Conservation (phyloP, 2,113 vertebrate genomes). For the Ramphastos sulfuratus region DNA sequence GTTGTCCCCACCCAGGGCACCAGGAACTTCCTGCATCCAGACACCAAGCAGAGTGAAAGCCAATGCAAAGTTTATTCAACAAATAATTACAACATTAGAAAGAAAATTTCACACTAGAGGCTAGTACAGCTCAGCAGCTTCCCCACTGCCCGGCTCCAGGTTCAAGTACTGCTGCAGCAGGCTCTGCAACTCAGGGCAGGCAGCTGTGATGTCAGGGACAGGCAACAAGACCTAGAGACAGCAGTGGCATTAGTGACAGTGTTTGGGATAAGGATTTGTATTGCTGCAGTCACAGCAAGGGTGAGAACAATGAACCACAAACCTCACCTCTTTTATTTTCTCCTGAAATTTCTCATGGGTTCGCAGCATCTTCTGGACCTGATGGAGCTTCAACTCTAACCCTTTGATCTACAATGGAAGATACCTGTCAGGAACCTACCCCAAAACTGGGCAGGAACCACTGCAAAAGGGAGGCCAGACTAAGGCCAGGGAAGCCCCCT, state of each 20-base stretch:
- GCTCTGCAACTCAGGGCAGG: conserved; percentile 53
- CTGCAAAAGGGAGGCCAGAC: neutral
- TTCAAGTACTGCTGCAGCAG: conserved; percentile 33
- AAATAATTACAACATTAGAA: conserved; percentile 20
- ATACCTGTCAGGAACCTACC: neutral
- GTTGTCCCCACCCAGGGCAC: conserved; percentile 14
- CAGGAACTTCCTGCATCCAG: neutral
- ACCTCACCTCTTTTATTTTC: conserved; percentile 47
- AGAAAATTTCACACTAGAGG: neutral
- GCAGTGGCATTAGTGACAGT: neutral
- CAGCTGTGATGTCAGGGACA: neutral
- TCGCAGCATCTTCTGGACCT: neutral
- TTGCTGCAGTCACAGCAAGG: neutral
- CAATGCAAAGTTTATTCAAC: conserved; percentile 46
- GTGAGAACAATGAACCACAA: neutral
- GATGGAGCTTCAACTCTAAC: neutral
- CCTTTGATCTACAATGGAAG: neutral
- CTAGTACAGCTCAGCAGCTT: too few species aligned
- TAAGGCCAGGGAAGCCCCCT: neutral
- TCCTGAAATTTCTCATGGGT: neutral
- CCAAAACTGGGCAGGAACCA: neutral
- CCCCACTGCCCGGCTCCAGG: neutral
- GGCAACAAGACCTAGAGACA: neutral
- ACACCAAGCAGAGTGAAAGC: neutral
- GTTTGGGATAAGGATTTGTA: neutral